These are phyloP conservation scores for Nothocercus julius DNA, from an alignment of 2,113 vertebrate species.

Conservation along the genomic window DNA sequence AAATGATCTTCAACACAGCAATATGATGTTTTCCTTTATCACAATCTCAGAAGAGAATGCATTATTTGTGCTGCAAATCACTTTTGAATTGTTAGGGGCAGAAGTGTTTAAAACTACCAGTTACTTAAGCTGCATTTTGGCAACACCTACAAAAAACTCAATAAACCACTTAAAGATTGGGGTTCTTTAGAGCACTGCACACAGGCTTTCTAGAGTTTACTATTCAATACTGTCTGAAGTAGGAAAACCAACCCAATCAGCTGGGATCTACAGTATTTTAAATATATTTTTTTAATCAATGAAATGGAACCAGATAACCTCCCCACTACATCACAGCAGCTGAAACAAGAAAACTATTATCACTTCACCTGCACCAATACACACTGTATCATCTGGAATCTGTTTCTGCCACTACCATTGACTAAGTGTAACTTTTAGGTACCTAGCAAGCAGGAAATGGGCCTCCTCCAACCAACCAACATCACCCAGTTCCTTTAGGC, in stretches of 20 bases:
- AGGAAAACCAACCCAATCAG: background rate
- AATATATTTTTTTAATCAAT: background rate
- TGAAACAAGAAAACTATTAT: background rate
- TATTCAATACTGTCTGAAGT: background rate
- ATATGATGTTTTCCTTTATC: background rate
- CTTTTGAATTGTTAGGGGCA: background rate
- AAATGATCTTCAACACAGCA: conserved; percentile 1
- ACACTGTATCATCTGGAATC: fast-evolving
- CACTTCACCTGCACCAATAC: background rate
- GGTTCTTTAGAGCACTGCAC: background rate
- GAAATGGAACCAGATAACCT: background rate
- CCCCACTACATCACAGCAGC: background rate
- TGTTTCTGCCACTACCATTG: background rate
- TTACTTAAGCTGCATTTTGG: background rate
- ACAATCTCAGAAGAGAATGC: background rate
- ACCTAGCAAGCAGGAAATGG: background rate
- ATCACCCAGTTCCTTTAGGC: background rate
- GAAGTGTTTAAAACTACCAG: background rate
- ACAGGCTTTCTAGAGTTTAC: background rate
- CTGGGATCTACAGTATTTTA: background rate
- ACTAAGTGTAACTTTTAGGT: background rate
- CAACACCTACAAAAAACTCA: background rate
- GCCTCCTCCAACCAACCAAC: fast-evolving
- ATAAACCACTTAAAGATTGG: background rate
- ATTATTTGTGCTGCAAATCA: background rate